Evolutionary conservation across 92 coral and sea anemone species (phyloP).

Genomic region (Porites lobata): DNA sequence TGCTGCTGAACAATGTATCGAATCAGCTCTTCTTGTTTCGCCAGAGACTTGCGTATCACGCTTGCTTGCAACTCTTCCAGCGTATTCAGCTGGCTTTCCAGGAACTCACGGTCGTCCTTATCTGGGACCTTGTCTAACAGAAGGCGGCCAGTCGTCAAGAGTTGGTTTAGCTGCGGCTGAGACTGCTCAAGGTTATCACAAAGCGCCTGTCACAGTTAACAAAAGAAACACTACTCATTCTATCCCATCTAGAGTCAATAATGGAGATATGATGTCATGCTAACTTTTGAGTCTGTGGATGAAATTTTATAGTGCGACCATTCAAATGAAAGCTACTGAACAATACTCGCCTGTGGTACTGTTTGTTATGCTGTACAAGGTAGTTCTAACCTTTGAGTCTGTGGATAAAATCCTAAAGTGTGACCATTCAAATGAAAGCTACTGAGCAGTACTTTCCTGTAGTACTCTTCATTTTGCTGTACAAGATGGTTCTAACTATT

Average conservation of each 20-base stretch:
- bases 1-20: conserved; percentile 86
- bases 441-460: too few species aligned
- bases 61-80: conserved; percentile 73
- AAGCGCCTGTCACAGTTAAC: conserved; percentile 53
- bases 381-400: too few species aligned
- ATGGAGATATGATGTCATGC: not conserved
- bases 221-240: not conserved
- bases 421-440: too few species aligned
- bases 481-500: too few species aligned
- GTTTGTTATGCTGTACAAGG: too few species aligned
- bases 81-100: conserved; percentile 73
- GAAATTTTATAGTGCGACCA: too few species aligned
- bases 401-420: too few species aligned
- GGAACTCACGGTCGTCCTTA: conserved; percentile 57
- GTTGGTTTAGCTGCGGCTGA: conserved; percentile 68
- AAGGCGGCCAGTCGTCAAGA: conserved; percentile 68
- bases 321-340: too few species aligned
- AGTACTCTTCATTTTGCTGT: too few species aligned
- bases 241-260: not conserved
- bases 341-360: too few species aligned
- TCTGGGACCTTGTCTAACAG: conserved; percentile 73
- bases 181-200: conserved; percentile 81
- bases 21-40: conserved; percentile 86
- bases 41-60: conserved; percentile 81
- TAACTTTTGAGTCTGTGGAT: too few species aligned